phyloP scores from a whole-genome alignment of 2,888 invertebrate species.

The Patella depressa region DNA sequence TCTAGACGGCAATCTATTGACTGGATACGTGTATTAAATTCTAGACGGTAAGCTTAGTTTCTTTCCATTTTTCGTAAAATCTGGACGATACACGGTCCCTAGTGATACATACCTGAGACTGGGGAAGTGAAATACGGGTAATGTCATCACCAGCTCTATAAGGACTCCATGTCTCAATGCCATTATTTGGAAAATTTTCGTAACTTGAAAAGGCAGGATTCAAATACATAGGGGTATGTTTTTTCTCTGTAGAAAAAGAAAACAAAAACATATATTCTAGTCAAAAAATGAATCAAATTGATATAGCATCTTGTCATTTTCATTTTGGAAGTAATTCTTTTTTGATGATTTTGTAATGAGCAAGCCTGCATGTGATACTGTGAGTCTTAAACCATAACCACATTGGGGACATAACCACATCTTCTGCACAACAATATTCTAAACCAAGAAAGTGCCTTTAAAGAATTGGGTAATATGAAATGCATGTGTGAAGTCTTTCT shows the following conservation, averaged over 20 bases:
- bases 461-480: too few species aligned
- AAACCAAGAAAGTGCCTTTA: too few species aligned
- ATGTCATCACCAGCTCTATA: conserved; percentile 52
- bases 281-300: background rate
- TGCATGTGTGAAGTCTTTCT: too few species aligned
- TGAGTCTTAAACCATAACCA: too few species aligned
- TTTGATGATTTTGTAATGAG: background rate
- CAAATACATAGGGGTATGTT: conserved; percentile 46
- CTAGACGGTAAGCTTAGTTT: too few species aligned
- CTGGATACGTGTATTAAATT: too few species aligned
- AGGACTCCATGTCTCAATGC: conserved; percentile 55
- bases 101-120: conserved; percentile 42
- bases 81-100: background rate
- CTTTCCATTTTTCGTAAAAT: too few species aligned
- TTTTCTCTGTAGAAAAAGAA: conserved; percentile 37
- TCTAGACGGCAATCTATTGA: too few species aligned
- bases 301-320: background rate
- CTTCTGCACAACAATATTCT: too few species aligned
- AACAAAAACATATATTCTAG: background rate
- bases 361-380: too few species aligned
- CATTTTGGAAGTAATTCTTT: background rate
- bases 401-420: too few species aligned
- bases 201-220: conserved; percentile 38
- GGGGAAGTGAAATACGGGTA: conserved; percentile 54
- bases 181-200: conserved; percentile 26